A percentile compares a stretch with the other conserved stretches of the same genome.
These are phyloP conservation scores for Platyscapa corneri DNA, from an alignment of 1,140 invertebrate species.

Conservation along the genomic window DNA sequence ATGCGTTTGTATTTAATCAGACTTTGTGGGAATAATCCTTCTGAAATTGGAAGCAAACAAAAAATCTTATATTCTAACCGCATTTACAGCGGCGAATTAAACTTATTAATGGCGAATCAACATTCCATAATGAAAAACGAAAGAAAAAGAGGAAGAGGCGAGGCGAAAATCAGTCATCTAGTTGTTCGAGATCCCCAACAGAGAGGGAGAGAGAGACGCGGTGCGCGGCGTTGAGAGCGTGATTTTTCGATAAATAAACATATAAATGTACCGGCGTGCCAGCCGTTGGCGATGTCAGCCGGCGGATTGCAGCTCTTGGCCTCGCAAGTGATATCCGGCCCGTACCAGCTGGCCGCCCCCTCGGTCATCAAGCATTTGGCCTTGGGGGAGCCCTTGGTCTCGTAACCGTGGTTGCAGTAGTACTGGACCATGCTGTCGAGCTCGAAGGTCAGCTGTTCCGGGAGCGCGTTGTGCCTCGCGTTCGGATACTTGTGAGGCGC, in stretches of 20 bases:
- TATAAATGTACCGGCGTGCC: conserved; percentile 85
- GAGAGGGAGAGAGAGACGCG: too few relatives aligned
- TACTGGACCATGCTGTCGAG: conserved; percentile 91
- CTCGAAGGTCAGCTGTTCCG: conserved; percentile 88
- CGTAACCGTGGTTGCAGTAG: conserved; percentile 92
- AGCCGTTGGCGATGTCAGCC: conserved; percentile 90
- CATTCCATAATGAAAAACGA: too few relatives aligned
- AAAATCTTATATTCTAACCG: background rate
- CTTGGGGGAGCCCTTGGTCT: conserved; percentile 86
- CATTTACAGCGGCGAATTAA: too few relatives aligned
- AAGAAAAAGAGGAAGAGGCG: background rate
- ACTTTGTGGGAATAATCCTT: background rate
- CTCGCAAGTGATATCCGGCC: conserved; percentile 95
- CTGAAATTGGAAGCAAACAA: background rate
- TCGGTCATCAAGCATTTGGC: conserved; percentile 95
- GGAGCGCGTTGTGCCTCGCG: conserved; percentile 88
- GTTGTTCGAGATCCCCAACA: too few relatives aligned
- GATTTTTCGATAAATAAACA: too few relatives aligned
- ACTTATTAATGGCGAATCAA: too few relatives aligned
- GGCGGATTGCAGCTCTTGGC: conserved; percentile 92
- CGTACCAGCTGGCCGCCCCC: conserved; percentile 87
- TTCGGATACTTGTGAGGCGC: conserved; percentile 90
- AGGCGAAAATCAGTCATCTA: background rate
- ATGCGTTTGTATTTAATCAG: background rate
- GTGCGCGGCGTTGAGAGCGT: too few relatives aligned